These are phyloP conservation scores for Rhinatrema bivittatum DNA, from an alignment of 2,797 vertebrate genomes.

Conservation along the genomic window DNA sequence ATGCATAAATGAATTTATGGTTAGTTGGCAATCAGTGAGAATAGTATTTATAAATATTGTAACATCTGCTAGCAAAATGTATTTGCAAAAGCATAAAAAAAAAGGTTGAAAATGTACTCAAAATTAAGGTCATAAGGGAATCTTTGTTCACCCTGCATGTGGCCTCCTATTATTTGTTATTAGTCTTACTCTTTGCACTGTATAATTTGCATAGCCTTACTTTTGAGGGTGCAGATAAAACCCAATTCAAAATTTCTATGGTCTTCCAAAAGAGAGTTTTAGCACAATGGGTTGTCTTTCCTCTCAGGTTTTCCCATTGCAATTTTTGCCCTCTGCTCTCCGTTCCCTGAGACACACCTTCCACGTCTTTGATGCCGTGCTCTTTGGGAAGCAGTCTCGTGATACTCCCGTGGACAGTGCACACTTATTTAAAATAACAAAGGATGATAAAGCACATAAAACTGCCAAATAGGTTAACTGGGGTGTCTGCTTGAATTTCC, in stretches of 20 bases:
- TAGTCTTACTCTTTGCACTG: too few species aligned
- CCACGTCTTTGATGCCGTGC: too few species aligned
- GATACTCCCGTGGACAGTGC: slow-evolving; percentile 7
- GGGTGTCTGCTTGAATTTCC: slow-evolving; percentile 5
- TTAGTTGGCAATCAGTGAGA: slow-evolving; percentile 51
- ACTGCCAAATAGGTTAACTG: slow-evolving; percentile 5
- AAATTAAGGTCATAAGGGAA: slow-evolving; percentile 13
- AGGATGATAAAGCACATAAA: not conserved
- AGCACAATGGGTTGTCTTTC: not conserved
- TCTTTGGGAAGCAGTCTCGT: slow-evolving; percentile 8
- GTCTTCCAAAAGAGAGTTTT: not conserved
- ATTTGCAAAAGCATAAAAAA: slow-evolving; percentile 48
- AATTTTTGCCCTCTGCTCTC: too few species aligned
- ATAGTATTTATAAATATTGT: slow-evolving; percentile 56
- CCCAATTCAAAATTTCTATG: not conserved
- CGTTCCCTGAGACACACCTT: too few species aligned
- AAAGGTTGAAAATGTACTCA: slow-evolving; percentile 31
- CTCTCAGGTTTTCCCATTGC: slow-evolving; percentile 1
- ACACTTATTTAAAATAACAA: slow-evolving; percentile 5
- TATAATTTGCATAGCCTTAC: slow-evolving; percentile 1
- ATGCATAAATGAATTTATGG: slow-evolving; percentile 51
- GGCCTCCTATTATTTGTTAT: too few species aligned
- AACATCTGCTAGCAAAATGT: slow-evolving; percentile 53
- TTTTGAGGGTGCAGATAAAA: slow-evolving; percentile 6
- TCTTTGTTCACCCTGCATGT: not conserved